These are phyloP conservation scores for Lateolabrax maculatus DNA, from an alignment of 2,797 vertebrate genomes.

Conservation along the genomic window DNA sequence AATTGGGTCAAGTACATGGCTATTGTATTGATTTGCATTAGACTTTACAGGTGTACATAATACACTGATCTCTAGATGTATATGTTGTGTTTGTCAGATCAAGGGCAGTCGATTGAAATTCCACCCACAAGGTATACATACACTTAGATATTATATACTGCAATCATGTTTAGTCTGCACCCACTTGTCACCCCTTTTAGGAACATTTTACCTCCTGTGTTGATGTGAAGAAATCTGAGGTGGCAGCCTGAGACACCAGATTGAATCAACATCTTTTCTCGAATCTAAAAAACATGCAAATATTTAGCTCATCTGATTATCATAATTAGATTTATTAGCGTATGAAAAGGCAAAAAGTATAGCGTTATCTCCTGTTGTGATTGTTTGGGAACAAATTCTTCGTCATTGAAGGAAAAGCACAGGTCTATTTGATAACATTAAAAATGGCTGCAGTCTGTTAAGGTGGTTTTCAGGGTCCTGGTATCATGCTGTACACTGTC, in stretches of 20 bases:
- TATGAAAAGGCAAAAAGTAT: not conserved
- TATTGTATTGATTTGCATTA: not conserved
- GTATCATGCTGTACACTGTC: no score
- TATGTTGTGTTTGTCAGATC: no score
- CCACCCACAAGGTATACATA: not conserved
- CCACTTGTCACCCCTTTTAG: not conserved
- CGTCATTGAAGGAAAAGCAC: no score
- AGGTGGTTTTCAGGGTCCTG: no score
- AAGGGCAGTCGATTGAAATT: not conserved
- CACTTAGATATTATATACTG: not conserved
- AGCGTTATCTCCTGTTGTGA: not conserved
- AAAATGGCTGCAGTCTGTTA: no score
- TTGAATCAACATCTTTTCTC: not conserved
- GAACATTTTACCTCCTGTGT: not conserved
- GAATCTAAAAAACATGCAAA: no score
- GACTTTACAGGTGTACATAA: not conserved
- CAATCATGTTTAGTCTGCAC: not conserved
- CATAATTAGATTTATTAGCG: not conserved
- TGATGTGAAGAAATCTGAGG: not conserved
- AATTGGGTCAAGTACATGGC: not conserved
- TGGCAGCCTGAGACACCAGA: not conserved
- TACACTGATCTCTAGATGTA: no score
- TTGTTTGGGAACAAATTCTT: not conserved
- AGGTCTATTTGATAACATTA: no score
- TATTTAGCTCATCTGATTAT: no score